Base-by-base conservation (phyloP, 2,797 vertebrate genomes). In the Eulemur mongoz region DNA sequence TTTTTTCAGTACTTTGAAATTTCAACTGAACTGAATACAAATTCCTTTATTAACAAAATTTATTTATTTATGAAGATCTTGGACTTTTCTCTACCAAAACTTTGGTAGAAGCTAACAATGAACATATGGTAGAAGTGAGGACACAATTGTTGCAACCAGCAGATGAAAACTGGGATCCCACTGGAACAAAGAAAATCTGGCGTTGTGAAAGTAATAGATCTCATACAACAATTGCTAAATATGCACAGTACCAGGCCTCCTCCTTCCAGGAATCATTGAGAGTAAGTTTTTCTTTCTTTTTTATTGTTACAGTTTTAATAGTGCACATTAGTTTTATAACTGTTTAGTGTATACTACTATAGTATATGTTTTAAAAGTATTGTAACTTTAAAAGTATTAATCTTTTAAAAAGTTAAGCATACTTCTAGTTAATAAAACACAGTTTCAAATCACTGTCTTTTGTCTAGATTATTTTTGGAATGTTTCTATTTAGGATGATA, bases 61-160 rank as follows among this genome's bases (percentile, higher is more conserved):
- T 63, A 84, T 92, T 94, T 98, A 75, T 89, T 83, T 72, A 30
- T 35, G 13, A 98, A 99, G 99, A 99, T 98, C 98, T 99, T 97
- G 99, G 99, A 96, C 98, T 99, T 91, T 99, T 99, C 98, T 99
- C 99, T 98, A 99, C 99, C 18, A 99, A 99, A 99, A 99, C 99
- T 0, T 97, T 99, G 98, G 99, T 99, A 98, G 99, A 99, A 98
- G 99, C 99, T 40, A 99, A 99, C 98, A 99, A 99, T 0, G 99
- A 99, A 98, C 99, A 99, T 84, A 98, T 99, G 98, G 99, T 99
- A 97, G 99, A 99, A 98, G 99, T 99, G 96, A 98, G 99, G 96
- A 99, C 99, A 91, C 99, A 99, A 50, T 97, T 99, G 94, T 98
- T 99, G 95, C 99, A 99, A 98, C 99, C 99, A 97, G 99, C 99